phyloP scores from a whole-genome alignment of 35 echinoderm and acorn worm genomes.

The Ophiothrix spiculata region DNA sequence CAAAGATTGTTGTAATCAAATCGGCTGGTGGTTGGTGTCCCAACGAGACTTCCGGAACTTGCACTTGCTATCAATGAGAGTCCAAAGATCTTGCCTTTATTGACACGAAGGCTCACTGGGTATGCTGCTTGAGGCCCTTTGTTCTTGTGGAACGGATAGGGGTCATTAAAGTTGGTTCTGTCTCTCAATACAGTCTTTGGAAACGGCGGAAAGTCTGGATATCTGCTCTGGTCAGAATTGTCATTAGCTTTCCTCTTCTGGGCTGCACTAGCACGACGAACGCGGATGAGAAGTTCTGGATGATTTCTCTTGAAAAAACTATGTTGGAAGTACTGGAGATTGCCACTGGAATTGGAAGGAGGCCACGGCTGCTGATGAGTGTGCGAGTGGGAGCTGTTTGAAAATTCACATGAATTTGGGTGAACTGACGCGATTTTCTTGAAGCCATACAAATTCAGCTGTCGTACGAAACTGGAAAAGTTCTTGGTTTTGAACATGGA shows the following conservation, averaged over 20 bases:
- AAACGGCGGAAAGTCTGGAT: neutral
- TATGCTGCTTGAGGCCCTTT: neutral
- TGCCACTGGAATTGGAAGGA: neutral
- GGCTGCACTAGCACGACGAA: conserved; percentile 52
- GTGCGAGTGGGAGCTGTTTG: neutral
- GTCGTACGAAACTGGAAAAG: conserved; percentile 95
- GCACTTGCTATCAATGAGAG: conserved; percentile 55
- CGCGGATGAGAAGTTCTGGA: conserved; percentile 67
- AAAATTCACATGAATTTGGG: conserved; percentile 4
- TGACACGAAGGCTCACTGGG: neutral
- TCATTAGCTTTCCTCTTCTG: conserved; percentile 41
- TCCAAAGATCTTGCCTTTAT: conserved; percentile 5
- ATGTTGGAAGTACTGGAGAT: conserved; percentile 80
- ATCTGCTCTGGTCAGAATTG: neutral
- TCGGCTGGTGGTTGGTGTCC: conserved; percentile 13
- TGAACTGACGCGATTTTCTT: conserved; percentile 60
- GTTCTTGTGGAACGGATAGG: neutral
- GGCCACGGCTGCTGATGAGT: neutral
- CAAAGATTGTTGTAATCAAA: conserved; percentile 18
- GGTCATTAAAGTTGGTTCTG: neutral
- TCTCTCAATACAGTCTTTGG: conserved; percentile 7
- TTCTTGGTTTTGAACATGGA: conserved; percentile 95
- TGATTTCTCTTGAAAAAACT: conserved; percentile 59
- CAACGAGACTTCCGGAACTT: conserved; percentile 40
- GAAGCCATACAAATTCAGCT: conserved; percentile 95